A percentile compares a stretch with the other conserved stretches of the same genome.
phyloP scores from a whole-genome alignment of 2,113 vertebrate species.

The Callocephalon fimbriatum region DNA sequence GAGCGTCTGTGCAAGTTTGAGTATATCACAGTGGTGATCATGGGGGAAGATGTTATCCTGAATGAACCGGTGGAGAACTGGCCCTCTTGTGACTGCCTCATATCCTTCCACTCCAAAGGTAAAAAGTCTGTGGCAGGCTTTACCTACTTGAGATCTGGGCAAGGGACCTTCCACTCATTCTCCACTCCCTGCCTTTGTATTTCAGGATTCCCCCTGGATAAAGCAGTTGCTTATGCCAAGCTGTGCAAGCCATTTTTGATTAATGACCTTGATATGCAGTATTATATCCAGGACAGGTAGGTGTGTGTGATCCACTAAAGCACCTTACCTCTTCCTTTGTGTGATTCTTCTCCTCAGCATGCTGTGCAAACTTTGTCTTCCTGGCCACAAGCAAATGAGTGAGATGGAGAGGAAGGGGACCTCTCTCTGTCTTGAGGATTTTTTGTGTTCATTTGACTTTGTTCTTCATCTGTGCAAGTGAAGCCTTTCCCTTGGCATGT shows the following conservation, averaged over 20 bases:
- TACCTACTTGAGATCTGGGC: too few species aligned
- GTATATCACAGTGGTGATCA: slow-evolving; percentile 96
- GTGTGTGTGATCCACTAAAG: neutral
- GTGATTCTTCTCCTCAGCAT: neutral
- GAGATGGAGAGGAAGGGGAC: neutral
- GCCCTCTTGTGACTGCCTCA: slow-evolving; percentile 96
- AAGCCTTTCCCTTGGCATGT: neutral
- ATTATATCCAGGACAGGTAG: slow-evolving; percentile 98
- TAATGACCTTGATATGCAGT: slow-evolving; percentile 98
- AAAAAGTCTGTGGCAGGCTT: neutral
- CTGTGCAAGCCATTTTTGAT: slow-evolving; percentile 95
- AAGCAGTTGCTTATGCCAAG: slow-evolving; percentile 95
- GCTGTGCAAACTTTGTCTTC: neutral
- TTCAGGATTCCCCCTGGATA: slow-evolving; percentile 95
- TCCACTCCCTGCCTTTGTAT: neutral
- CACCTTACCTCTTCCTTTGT: neutral
- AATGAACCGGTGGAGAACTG: slow-evolving; percentile 95
- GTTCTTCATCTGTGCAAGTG: neutral
- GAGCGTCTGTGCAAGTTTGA: slow-evolving; percentile 97
- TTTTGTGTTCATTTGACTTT: neutral
- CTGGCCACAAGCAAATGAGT: neutral
- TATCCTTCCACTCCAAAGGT: slow-evolving; percentile 99
- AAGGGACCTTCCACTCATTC: neutral
- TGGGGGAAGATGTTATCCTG: slow-evolving; percentile 95
- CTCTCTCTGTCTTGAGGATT: neutral